Base-by-base conservation (phyloP, 1,140 invertebrate species). In the Sarcophaga bullata region DNA sequence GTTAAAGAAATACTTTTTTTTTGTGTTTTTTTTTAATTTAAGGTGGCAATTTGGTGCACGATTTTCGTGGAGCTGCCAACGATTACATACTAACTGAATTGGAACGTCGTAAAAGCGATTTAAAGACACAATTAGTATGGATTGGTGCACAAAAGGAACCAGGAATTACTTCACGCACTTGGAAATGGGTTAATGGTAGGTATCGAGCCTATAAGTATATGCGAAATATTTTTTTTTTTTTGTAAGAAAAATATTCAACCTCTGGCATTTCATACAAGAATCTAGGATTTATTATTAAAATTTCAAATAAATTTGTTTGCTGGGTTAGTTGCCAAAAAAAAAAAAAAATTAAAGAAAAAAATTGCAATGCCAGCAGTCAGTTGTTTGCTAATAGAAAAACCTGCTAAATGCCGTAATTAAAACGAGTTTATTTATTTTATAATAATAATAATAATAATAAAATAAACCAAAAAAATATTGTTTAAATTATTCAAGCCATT, bases 141-240 rank as follows among this genome's bases (percentile, higher is more conserved):
- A 95, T 98, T 54, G 97, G 97, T 1, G 96, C 95, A 0, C 94
- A 96, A 86, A 96, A 96, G 86, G 97, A 97, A 84, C 95, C 96
- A 0, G 93, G 95, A 11, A 92, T 96, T 50, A 95, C 94, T 0
- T 94, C 94, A 0, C 92, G 95, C 81, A 96, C 94, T 3, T 98
- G 96, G 96, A 94, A 94, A 90, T 97, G 96, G 96, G 95, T 97
- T 19, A 94, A 96, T 87, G 96, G 96, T 97, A 91, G 92, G 92
- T 85, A 83, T 72, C 25, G n/a, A n/a, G n/a, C n/a, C n/a, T n/a
- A n/a, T n/a, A n/a, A n/a, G n/a, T n/a, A n/a, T n/a, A n/a, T n/a
- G n/a, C n/a, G n/a, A n/a, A n/a, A n/a, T n/a, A n/a, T n/a, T n/a
- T n/a, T n/a, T n/a, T n/a, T 37, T 37, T 37, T 37, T 37, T 37